phyloP scores from a whole-genome alignment of 2,797 vertebrate species.

The Acanthurus leucopareius region DNA sequence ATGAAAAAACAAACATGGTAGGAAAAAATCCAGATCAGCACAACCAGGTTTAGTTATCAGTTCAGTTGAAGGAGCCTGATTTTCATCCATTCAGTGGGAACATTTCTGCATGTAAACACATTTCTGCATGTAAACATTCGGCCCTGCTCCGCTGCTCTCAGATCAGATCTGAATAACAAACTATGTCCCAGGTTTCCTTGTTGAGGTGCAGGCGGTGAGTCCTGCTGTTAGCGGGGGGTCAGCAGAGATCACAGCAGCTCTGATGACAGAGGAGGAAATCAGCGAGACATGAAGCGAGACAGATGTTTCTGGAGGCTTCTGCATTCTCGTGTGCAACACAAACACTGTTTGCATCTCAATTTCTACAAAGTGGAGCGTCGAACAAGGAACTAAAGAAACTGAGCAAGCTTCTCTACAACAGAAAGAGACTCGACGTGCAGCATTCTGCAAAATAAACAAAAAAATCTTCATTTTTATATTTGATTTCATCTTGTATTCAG shows the following conservation, averaged over 20 bases:
- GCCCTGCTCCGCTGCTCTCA: background rate
- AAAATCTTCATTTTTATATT: background rate
- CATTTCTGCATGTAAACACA: background rate
- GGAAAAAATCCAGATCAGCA: background rate
- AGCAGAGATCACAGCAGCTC: constrained; percentile 7
- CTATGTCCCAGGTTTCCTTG: background rate
- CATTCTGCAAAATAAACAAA: background rate
- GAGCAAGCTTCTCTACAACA: constrained; percentile 26
- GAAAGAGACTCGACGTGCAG: background rate
- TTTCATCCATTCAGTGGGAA: background rate
- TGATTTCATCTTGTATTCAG: background rate
- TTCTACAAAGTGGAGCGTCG: constrained; percentile 40
- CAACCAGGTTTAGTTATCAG: background rate
- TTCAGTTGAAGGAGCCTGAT: background rate
- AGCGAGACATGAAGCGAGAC: constrained; percentile 32
- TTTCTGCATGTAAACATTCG: constrained; percentile 48
- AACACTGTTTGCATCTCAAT: background rate
- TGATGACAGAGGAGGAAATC: constrained; percentile 27
- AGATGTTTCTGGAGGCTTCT: constrained; percentile 22
- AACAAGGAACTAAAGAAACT: constrained; percentile 16
- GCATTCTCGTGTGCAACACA: constrained; percentile 9
- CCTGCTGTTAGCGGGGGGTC: constrained; percentile 45
- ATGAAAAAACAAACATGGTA: background rate
- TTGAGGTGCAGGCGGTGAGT: constrained; percentile 15
- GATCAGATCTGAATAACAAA: constrained; percentile 17